Conservation (phyloP, 1,140 invertebrate genomes). For the Drosophila ambigua region DNA sequence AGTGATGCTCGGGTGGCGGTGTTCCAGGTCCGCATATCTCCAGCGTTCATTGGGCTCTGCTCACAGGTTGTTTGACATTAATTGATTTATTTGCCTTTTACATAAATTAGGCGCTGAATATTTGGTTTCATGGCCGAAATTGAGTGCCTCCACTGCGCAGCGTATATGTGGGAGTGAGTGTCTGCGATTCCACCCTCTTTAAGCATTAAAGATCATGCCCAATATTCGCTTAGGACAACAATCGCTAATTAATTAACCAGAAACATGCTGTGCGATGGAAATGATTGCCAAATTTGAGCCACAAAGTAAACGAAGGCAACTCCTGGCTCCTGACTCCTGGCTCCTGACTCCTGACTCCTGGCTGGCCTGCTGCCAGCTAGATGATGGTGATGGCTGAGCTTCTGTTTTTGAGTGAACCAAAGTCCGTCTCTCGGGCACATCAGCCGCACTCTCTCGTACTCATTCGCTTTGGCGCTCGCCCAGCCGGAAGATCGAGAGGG, state of each 20-base stretch:
- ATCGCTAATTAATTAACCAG: not conserved
- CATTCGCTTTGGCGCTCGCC: slow-evolving; percentile 29
- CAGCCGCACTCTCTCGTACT: not conserved
- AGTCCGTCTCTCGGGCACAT: slow-evolving; percentile 15
- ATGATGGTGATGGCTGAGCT: slow-evolving; percentile 7
- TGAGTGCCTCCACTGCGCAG: not conserved
- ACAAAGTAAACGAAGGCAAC: slow-evolving; percentile 6
- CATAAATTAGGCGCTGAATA: slow-evolving; percentile 73
- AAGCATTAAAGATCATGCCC: slow-evolving; percentile 14
- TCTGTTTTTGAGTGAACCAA: slow-evolving; percentile 41
- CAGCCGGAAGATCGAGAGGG: slow-evolving; percentile 10
- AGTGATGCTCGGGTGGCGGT: slow-evolving; percentile 3
- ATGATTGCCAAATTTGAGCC: slow-evolving; percentile 3
- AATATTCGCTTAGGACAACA: not conserved
- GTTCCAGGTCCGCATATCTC: slow-evolving; percentile 31
- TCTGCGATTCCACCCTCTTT: not conserved
- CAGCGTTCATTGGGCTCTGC: slow-evolving; percentile 25
- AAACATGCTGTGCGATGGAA: not conserved
- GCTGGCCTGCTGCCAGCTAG: slow-evolving; percentile 22
- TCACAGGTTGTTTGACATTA: slow-evolving; percentile 83
- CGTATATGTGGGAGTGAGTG: no score
- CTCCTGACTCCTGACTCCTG: not conserved
- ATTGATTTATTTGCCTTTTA: slow-evolving; percentile 83
- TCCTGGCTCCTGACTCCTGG: slow-evolving; percentile 6
- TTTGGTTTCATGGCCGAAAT: slow-evolving; percentile 40